A percentile compares a stretch with the other conserved stretches of the same genome.
Conservation (phyloP, 2,113 vertebrate species). For the Cyprinodon brontotheroides region DNA sequence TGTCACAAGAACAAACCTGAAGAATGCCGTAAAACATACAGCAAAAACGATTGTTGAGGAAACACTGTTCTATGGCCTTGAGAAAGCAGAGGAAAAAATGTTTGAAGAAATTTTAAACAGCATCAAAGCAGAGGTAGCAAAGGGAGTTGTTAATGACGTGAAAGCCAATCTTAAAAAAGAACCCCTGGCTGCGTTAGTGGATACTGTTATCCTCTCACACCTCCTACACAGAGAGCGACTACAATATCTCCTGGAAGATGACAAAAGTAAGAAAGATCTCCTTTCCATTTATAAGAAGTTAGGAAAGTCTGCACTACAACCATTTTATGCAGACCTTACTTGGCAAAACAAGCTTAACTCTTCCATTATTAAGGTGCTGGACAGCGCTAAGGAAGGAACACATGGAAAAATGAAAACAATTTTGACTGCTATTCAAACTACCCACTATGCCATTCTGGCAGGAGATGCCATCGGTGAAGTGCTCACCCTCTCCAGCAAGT, state of each 20-base stretch:
- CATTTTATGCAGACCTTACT: conserved; percentile 19
- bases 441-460: neutral
- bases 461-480: neutral
- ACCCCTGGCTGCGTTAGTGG: conserved; percentile 2
- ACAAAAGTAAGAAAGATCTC: conserved; percentile 10
- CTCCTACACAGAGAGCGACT: conserved; percentile 4
- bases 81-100: conserved; percentile 21
- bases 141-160: accelerated
- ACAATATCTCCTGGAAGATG: conserved; percentile 1
- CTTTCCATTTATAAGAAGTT: conserved; percentile 17
- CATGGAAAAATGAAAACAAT: neutral
- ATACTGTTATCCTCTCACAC: conserved; percentile 23
- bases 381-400: neutral
- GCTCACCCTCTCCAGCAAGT: conserved; percentile 3
- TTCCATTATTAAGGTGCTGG: neutral
- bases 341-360: conserved; percentile 37
- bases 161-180: conserved; percentile 26
- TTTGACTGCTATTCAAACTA: conserved; percentile 7
- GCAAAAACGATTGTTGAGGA: conserved; percentile 1
- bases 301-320: conserved; percentile 1
- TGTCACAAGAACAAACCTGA: conserved; percentile 15
- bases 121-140: neutral
- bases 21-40: conserved; percentile 9
- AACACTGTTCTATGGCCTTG: neutral
- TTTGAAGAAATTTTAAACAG: neutral